These are phyloP conservation scores for Pedetes capensis DNA, from an alignment of 2,113 vertebrate species.

Conservation along the genomic window DNA sequence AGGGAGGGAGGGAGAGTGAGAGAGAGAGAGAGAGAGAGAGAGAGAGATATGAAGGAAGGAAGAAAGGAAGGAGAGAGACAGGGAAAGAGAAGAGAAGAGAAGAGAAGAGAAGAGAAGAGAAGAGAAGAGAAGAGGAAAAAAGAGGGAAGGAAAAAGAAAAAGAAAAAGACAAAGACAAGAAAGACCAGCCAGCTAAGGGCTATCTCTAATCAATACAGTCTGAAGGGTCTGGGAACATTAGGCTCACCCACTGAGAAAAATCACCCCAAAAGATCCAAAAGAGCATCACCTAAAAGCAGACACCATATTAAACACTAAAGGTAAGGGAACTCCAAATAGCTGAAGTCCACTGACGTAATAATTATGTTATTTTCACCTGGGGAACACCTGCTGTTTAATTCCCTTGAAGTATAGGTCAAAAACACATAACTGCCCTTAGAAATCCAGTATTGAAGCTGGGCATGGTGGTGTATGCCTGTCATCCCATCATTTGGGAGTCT, in stretches of 20 bases:
- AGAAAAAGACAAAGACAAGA: too few species aligned
- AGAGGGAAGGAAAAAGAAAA: too few species aligned
- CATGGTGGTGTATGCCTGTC: too few species aligned
- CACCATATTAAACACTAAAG: neutral
- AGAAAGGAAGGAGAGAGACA: too few species aligned
- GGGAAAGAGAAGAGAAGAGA: too few species aligned
- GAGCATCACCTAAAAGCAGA: neutral
- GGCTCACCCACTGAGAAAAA: neutral
- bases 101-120: too few species aligned
- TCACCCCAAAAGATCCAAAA: neutral
- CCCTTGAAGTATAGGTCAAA: neutral
- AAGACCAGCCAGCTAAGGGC: neutral
- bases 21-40: too few species aligned
- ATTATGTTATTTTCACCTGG: neutral
- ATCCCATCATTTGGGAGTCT: too few species aligned
- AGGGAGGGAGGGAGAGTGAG: too few species aligned
- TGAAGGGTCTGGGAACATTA: neutral
- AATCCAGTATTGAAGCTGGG: neutral
- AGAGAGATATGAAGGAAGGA: too few species aligned
- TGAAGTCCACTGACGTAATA: neutral
- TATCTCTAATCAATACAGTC: neutral
- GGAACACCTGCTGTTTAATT: neutral
- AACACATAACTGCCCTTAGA: neutral
- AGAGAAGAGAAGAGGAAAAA: too few species aligned
- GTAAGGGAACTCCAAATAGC: neutral